Evolutionary conservation across 2,113 vertebrate genomes (phyloP).

Genomic region (Ploceus nigricollis): DNA sequence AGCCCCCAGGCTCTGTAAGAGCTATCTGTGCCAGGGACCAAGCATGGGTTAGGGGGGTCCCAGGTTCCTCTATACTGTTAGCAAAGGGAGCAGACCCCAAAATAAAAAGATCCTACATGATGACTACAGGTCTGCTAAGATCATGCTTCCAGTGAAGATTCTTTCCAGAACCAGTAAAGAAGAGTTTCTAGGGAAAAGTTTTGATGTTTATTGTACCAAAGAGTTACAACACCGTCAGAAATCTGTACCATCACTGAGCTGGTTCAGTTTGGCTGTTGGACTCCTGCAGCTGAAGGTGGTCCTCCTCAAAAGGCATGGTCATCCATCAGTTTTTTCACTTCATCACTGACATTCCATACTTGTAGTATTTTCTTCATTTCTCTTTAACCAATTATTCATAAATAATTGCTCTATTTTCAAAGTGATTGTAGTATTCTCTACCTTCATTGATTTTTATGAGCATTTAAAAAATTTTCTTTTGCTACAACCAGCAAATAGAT

Average conservation of each 20-base stretch:
- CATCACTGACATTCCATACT: neutral
- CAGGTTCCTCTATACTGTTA: neutral
- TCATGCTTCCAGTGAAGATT: neutral
- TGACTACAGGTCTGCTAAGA: neutral
- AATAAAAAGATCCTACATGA: neutral
- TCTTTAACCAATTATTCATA: neutral
- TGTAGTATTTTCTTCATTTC: neutral
- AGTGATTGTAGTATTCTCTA: neutral
- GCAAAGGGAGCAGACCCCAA: neutral
- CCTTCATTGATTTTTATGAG: neutral
- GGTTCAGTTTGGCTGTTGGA: neutral
- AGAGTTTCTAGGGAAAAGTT: neutral
- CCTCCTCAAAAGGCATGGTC: neutral
- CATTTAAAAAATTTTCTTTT: neutral
- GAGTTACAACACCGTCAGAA: neutral
- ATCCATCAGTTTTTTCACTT: neutral
- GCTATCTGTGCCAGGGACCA: neutral
- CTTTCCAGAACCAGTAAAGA: neutral
- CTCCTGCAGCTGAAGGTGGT: neutral
- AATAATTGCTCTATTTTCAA: neutral
- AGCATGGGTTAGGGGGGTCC: neutral
- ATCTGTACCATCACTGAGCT: neutral
- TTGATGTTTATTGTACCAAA: neutral
- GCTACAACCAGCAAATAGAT: neutral
- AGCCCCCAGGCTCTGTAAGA: neutral